Evolutionary conservation across 2,888 invertebrate species (phyloP).

Genomic region (Cryptocheilus praepositus): DNA sequence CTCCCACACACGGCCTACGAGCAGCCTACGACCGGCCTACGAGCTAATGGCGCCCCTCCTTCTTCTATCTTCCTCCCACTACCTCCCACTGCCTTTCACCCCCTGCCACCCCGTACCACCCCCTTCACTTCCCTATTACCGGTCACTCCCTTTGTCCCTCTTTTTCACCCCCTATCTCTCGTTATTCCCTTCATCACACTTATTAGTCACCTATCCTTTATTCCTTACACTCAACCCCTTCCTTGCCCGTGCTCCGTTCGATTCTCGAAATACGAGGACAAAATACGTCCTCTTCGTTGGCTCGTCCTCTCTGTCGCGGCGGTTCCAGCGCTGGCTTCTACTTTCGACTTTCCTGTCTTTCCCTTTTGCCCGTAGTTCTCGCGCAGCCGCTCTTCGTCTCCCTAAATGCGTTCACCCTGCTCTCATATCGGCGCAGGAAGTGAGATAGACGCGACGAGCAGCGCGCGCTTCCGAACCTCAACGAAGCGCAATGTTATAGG

Average conservation of each 20-base stretch:
- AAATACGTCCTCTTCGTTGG: not conserved
- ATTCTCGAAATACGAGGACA: too few species aligned
- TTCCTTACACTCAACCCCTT: not conserved
- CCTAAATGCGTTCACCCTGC: not conserved
- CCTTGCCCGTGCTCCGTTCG: too few species aligned
- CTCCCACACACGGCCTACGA: constrained; percentile 34
- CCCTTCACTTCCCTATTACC: not conserved
- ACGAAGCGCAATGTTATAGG: too few species aligned
- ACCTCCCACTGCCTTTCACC: constrained; percentile 14
- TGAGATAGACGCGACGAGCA: not conserved
- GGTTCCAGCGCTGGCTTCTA: not conserved
- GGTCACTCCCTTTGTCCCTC: constrained; percentile 4
- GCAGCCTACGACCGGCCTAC: constrained; percentile 35
- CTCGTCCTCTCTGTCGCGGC: not conserved
- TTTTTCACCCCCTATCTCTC: not conserved
- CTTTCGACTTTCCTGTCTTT: not conserved
- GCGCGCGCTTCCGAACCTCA: too few species aligned
- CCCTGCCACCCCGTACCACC: constrained; percentile 15
- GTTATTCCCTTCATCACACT: not conserved
- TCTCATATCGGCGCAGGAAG: too few species aligned
- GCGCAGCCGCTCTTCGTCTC: not conserved
- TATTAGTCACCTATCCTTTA: not conserved
- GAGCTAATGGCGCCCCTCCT: constrained; percentile 36
- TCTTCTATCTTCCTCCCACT: constrained; percentile 12
- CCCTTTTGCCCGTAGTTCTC: not conserved